Evolutionary conservation across 2,888 invertebrate genomes (phyloP), one percentile per base, ranked within the genome.

Genomic region (Agrotis clavis): DNA sequence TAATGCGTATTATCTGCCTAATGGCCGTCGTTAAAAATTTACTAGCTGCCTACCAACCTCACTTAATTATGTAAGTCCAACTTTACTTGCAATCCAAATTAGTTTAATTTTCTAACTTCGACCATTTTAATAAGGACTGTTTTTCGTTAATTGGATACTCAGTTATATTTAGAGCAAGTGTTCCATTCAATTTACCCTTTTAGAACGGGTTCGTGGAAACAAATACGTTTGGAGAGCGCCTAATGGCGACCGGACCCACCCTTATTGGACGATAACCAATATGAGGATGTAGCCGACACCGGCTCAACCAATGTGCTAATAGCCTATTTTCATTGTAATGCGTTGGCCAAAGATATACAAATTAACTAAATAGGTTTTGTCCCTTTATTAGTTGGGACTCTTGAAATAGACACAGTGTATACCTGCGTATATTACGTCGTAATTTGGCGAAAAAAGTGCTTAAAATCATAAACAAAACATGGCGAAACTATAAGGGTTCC

Each of bases 211-310:
- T 67, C 71, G 66, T 73, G 59, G 61, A 85, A 84, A 85, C 81
- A 81, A 83, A 85, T 76, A 77, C 74, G 65, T 83, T 79, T 83
- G 74, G 71, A 77, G 70, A 77, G 70, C 69, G 69, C 53, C 53
- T 84, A 84, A 79, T 79, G 81, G 67, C 56, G 35, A 41, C 45
- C 67, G 47, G 59, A 60, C 80, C 84, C 83, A 81, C 85, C 90
- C 85, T 87, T 88, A 88, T 88, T 86, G 82, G 81, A 73, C 84
- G 85, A 86, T 86, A 89, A 87, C 74, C 89, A 86, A 89, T 91
- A 90, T 84, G 76, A 84, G 84, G 69, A 85, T 77, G 79, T 71
- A 75, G 80, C 74, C 77, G 75, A 81, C 82, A 84, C 83, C 77
- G 80, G 79, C 75, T 77, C 77, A 73, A 67, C 82, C 73, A 83